Conservation (phyloP, 2,888 invertebrate species). For the Iselma pallidipennis region DNA sequence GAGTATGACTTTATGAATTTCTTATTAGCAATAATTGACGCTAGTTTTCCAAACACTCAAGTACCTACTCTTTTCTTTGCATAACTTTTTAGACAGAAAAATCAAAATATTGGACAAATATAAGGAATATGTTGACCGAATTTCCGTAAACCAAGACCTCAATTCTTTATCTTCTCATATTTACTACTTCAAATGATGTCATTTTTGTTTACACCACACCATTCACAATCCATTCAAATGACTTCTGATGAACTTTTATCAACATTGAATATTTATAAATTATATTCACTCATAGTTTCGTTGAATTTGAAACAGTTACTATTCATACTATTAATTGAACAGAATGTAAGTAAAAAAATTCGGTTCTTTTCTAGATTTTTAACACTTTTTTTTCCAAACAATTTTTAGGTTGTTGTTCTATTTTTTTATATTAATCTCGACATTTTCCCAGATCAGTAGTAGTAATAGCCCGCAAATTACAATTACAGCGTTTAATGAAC, state of each 20-base stretch:
- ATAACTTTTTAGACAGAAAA: too few species aligned
- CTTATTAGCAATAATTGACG: too few species aligned
- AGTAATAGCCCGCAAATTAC: background rate
- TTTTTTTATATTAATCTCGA: background rate
- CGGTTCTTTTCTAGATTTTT: background rate
- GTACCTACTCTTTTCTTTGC: too few species aligned
- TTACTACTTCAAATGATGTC: too few species aligned
- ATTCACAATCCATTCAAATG: background rate
- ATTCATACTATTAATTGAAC: too few species aligned
- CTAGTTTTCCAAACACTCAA: too few species aligned
- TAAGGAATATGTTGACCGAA: too few species aligned
- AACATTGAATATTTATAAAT: conserved; percentile 2
- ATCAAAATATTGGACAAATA: too few species aligned
- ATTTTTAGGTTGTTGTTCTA: background rate
- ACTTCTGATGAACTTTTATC: background rate
- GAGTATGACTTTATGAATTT: too few species aligned
- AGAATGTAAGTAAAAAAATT: background rate
- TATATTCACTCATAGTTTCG: background rate
- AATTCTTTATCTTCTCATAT: too few species aligned
- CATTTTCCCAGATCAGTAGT: background rate
- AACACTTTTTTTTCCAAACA: background rate
- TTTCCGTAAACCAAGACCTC: too few species aligned
- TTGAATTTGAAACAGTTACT: background rate
- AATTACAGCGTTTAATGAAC: background rate
- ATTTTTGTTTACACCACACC: background rate